Percentiles rank a stretch among this genome's conserved stretches.
Evolutionary conservation across 2,797 vertebrate genomes (phyloP).

Genomic region (Pyrocephalus nanus): DNA sequence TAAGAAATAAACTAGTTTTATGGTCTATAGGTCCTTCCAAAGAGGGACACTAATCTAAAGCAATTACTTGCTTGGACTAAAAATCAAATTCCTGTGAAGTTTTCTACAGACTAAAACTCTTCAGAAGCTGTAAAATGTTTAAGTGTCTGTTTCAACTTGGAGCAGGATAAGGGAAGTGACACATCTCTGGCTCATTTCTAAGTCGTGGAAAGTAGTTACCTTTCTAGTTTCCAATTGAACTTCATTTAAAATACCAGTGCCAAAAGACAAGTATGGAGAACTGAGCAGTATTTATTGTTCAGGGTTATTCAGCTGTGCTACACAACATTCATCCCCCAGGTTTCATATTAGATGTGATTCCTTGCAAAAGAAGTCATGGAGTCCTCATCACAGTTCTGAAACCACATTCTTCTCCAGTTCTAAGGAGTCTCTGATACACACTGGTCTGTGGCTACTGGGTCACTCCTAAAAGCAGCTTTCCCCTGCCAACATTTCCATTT

Average conservation of each 20-base stretch:
- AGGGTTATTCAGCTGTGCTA: background rate
- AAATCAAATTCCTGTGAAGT: conserved; percentile 7
- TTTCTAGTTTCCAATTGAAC: conserved; percentile 1
- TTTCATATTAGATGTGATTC: background rate
- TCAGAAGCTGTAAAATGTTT: conserved; percentile 17
- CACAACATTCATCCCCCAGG: background rate
- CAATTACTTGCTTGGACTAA: background rate
- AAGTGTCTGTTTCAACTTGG: background rate
- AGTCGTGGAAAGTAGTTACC: background rate
- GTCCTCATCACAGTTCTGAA: background rate
- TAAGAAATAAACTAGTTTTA: conserved; percentile 38
- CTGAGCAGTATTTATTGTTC: background rate
- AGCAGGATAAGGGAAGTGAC: background rate
- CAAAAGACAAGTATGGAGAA: background rate
- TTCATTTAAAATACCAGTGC: background rate
- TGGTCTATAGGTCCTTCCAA: background rate
- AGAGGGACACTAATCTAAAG: background rate
- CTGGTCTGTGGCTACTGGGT: background rate
- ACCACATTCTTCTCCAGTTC: background rate
- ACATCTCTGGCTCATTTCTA: background rate
- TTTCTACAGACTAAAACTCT: conserved; percentile 22
- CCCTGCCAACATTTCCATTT: background rate
- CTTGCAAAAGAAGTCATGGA: background rate
- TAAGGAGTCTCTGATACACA: background rate
- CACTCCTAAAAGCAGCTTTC: background rate